These are phyloP conservation scores for Nymphalis polychloros DNA, from an alignment of 2,888 invertebrate genomes.

Conservation along the genomic window DNA sequence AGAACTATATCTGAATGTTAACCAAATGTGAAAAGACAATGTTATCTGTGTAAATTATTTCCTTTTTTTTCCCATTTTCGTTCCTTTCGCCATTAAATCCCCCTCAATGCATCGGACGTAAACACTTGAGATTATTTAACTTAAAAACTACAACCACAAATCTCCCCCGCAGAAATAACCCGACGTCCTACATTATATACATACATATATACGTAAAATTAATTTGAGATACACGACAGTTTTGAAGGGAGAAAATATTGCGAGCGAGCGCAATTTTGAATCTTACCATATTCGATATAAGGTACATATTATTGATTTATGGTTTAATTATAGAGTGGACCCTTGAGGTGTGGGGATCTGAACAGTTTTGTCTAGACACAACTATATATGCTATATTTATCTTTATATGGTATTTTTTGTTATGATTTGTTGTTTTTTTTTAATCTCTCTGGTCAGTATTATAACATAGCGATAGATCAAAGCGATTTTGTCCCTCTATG, in stretches of 20 bases:
- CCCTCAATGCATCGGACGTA: neutral
- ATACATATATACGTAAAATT: neutral
- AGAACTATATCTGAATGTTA: no score
- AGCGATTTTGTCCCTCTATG: no score
- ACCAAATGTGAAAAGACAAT: no score
- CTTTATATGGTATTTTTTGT: neutral
- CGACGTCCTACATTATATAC: neutral
- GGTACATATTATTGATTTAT: constrained; percentile 5
- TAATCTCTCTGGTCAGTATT: no score
- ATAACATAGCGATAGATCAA: no score
- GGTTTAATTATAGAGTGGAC: constrained; percentile 10
- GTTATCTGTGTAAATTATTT: no score
- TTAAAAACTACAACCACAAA: neutral
- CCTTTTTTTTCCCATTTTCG: no score
- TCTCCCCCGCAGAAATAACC: neutral
- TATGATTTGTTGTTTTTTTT: no score
- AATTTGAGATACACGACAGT: neutral
- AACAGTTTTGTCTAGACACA: constrained; percentile 7
- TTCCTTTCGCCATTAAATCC: neutral
- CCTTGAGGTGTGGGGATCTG: constrained; percentile 18
- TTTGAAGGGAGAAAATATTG: constrained; percentile 1
- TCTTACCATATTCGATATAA: neutral
- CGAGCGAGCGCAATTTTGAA: neutral
- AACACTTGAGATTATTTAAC: neutral
- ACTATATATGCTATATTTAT: neutral